Evolutionary conservation across 2,797 vertebrate species (phyloP).

Genomic region (Gallirallus australis): DNA sequence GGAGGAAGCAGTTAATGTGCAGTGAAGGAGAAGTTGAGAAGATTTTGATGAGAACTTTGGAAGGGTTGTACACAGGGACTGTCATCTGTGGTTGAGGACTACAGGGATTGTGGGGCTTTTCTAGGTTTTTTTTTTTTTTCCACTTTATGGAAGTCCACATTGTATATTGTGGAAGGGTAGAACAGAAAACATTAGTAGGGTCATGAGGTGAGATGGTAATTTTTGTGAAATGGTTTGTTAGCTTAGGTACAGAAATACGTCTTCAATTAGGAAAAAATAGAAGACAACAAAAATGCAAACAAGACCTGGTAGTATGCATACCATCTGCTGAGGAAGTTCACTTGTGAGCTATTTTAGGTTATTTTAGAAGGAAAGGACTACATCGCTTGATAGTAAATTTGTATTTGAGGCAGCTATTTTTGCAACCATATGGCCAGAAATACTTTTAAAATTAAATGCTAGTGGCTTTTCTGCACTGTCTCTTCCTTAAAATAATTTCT

Average conservation of each 20-base stretch:
- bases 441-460: not conserved
- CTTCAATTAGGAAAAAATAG: not conserved
- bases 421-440: not conserved
- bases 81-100: not conserved
- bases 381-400: not conserved
- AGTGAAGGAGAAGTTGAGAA: not conserved
- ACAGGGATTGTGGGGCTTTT: not conserved
- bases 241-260: not conserved
- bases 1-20: not conserved
- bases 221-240: not conserved
- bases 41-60: not conserved
- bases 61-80: not conserved
- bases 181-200: not conserved
- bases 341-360: not conserved
- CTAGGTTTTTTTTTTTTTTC: too few relatives aligned
- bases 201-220: not conserved
- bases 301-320: not conserved
- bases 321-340: not conserved
- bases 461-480: not conserved
- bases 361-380: not conserved
- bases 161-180: not conserved
- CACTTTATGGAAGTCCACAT: not conserved
- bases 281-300: not conserved
- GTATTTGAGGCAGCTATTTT: not conserved
- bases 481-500: not conserved